Conservation (phyloP, 2,797 vertebrate species). For the Nyctalus aviator region DNA sequence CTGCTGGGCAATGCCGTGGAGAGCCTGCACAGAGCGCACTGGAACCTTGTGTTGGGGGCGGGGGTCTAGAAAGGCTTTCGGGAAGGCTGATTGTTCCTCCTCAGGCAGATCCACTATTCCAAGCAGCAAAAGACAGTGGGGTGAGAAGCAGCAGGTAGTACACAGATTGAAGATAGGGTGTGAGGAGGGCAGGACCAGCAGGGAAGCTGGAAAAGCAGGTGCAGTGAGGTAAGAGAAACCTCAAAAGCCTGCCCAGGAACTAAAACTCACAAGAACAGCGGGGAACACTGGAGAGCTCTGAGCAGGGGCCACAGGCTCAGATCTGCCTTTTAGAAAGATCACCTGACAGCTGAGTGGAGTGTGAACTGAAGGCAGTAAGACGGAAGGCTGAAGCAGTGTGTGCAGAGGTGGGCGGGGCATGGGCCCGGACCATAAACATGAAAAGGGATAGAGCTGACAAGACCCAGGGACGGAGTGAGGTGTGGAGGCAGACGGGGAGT, state of each 20-base stretch:
- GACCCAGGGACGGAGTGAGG: not conserved
- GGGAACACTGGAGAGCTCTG: not conserved
- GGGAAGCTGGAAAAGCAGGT: not conserved
- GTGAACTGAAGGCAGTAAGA: not conserved
- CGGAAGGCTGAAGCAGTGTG: not conserved
- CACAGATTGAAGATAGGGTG: not conserved
- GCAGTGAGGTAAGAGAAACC: accelerated
- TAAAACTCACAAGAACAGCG: not conserved
- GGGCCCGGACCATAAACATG: not conserved
- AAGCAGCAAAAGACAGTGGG: not conserved
- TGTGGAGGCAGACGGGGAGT: too few relatives aligned
- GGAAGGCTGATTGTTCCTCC: not conserved
- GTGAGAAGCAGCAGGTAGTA: not conserved
- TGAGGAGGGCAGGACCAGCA: not conserved
- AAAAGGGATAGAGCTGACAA: not conserved
- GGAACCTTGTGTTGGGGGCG: not conserved
- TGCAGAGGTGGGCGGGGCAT: accelerated
- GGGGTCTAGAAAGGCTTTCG: not conserved
- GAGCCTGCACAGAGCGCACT: not conserved
- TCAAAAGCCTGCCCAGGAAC: not conserved
- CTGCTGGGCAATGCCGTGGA: not conserved
- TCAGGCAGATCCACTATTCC: not conserved
- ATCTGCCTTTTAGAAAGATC: not conserved
- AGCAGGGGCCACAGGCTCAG: accelerated
- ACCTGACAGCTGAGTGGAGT: not conserved